Evolutionary conservation across 2,113 vertebrate species (phyloP).

Genomic region (Dicaeum eximium): DNA sequence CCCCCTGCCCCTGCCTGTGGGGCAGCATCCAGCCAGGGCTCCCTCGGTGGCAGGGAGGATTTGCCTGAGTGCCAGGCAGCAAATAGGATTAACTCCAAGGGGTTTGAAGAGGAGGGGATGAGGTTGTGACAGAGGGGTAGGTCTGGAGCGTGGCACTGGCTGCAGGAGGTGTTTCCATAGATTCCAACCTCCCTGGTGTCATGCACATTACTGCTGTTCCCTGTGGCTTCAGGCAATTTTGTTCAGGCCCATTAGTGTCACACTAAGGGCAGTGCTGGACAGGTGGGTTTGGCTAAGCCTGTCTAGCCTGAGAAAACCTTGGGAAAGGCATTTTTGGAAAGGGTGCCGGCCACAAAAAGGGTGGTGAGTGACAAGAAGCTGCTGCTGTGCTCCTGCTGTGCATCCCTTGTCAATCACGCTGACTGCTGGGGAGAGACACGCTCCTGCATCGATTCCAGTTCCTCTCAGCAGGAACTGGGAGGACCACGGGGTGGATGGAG

Average conservation of each 20-base stretch:
- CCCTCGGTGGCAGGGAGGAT: fast-evolving
- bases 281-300: not conserved
- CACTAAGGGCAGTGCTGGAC: not conserved
- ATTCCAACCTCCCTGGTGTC: not conserved
- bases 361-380: not conserved
- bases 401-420: not conserved
- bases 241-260: not conserved
- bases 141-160: not conserved
- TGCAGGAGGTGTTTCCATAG: not conserved
- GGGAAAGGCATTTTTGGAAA: not conserved
- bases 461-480: not conserved
- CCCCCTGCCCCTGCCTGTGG: not conserved
- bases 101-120: not conserved
- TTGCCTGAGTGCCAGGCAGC: not conserved
- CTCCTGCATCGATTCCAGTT: not conserved
- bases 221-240: not conserved
- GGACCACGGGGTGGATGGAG: not conserved
- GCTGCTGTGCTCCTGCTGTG: not conserved
- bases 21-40: not conserved
- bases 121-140: not conserved
- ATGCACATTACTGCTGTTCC: not conserved
- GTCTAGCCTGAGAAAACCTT: not conserved
- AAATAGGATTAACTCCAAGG: not conserved
- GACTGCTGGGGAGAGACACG: not conserved
- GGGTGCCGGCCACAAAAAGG: not conserved